Evolutionary conservation across 2,797 vertebrate species (phyloP), one percentile per base, ranked within the genome.

Genomic region (Enteromius thamalakanensis): DNA sequence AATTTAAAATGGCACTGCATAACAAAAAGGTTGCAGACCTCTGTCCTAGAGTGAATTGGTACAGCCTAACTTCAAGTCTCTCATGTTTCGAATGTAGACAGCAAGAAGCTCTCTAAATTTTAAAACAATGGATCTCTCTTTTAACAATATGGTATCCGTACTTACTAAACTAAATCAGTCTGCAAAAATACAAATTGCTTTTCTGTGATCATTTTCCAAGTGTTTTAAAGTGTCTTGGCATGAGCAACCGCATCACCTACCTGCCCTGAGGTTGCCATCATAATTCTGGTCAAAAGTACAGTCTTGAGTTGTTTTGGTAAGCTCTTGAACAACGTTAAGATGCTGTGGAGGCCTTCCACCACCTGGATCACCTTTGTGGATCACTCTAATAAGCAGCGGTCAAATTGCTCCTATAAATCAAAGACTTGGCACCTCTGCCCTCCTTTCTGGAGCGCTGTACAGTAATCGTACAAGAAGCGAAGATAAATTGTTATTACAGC

Each of bases 401-500:
- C 93, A 94, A 93, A 94, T 92, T 92, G 92, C 91, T 89, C 87
- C 92, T 90, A 94, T 95, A 93, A 93, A 94, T 95, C 94, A 94
- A 92, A 93, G 91, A 92, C 90, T 84, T 83, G 86, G 89, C 91
- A 90, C 88, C 92, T 92, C 93, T 91, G 89, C 85, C 91, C 90
- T 88, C 90, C 83, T 92, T 93, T 91, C 88, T 64, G 88, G 82
- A 90, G 89, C 88, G 91, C 91, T 86, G 87, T 79, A 90, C 82
- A 89, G 88, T 93, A 94, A 93, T 94, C 91, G 91, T 93, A 94
- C 92, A 93, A 92, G 92, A 90, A 92, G 90, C 91, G 87, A 91
- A 93, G 92, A 95, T 94, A 94, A 93, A 94, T 94, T 94, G 93
- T 93, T 95, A 94, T 95, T 94, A 93, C 92, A 92, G 92, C 87